These are phyloP conservation scores for Oophaga pumilio DNA, from an alignment of 2,113 vertebrate genomes.

Conservation along the genomic window DNA sequence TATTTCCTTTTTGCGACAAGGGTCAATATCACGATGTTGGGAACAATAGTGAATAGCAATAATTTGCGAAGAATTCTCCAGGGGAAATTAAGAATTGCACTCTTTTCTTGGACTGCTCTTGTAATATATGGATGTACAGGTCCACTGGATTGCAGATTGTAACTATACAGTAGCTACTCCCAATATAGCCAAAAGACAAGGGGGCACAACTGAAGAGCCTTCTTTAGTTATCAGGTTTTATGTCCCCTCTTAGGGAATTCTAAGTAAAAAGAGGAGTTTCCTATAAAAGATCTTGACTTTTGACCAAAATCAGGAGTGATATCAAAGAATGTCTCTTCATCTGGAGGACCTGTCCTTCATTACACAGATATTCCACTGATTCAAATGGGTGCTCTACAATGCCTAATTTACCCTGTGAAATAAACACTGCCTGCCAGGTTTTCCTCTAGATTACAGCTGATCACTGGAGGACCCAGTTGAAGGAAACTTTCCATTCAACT, in stretches of 20 bases:
- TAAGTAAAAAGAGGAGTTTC: background rate
- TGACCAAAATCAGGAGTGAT: background rate
- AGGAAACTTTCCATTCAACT: too few relatives aligned
- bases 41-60: background rate
- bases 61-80: background rate
- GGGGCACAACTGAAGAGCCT: background rate
- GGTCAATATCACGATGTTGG: background rate
- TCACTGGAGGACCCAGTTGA: background rate
- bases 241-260: background rate
- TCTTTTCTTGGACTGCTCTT: background rate
- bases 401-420: background rate
- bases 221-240: background rate
- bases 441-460: background rate
- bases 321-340: background rate
- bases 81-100: background rate
- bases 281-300: background rate
- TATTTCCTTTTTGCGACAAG: background rate
- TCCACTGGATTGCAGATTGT: too few relatives aligned
- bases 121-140: background rate
- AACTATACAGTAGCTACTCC: background rate
- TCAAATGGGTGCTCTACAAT: background rate
- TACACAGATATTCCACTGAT: background rate
- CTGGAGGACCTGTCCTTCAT: background rate
- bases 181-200: background rate
- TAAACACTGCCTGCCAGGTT: background rate